These are phyloP conservation scores for Ceratothoa steindachneri DNA, from an alignment of 2,888 invertebrate genomes.

Conservation along the genomic window DNA sequence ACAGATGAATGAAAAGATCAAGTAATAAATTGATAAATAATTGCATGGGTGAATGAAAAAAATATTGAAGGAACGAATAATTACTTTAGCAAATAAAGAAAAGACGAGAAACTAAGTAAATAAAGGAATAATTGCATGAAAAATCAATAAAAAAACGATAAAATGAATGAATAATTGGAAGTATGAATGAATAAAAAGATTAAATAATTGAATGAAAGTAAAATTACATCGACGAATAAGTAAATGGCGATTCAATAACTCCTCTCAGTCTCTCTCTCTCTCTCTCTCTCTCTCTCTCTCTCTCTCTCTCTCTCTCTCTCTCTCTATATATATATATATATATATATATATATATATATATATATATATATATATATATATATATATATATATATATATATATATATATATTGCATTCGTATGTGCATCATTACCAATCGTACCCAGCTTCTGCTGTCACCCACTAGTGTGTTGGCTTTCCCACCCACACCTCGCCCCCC, in stretches of 20 bases:
- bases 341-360: neutral
- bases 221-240: too few species aligned
- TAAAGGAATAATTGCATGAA: neutral
- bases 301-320: neutral
- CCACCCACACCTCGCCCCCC: too few species aligned
- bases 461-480: too few species aligned
- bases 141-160: neutral
- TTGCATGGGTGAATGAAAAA: too few species aligned
- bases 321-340: too few species aligned
- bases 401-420: too few species aligned
- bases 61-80: too few species aligned
- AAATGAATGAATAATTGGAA: neutral
- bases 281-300: neutral
- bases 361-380: neutral
- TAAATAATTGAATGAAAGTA: too few species aligned
- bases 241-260: neutral
- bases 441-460: too few species aligned
- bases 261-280: neutral
- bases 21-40: too few species aligned
- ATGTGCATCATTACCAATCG: neutral
- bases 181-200: neutral
- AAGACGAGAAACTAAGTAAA: neutral
- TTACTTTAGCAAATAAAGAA: neutral
- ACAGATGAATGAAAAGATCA: too few species aligned
- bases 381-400: neutral